Percentiles rank a stretch among this genome's conserved stretches.
Conservation (phyloP, 2,113 vertebrate species). For the Paradisaea rubra region DNA sequence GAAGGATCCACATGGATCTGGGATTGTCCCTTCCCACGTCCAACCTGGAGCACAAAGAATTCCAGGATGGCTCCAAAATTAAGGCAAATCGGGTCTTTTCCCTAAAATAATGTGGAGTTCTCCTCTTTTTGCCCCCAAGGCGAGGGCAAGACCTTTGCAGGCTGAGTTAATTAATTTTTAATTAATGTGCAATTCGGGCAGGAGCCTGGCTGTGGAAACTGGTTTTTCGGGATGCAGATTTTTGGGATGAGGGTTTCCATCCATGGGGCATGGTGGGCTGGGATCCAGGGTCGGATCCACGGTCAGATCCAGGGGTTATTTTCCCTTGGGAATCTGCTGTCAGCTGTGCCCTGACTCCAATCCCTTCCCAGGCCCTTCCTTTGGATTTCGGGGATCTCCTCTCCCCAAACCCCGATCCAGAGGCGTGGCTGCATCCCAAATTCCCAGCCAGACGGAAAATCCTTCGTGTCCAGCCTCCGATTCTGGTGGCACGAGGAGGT, state of each 20-base stretch:
- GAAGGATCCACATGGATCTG: neutral
- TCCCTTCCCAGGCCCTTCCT: neutral
- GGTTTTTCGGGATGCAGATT: neutral
- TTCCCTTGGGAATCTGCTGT: rapidly evolving
- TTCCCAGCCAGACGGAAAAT: neutral
- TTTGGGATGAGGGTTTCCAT: neutral
- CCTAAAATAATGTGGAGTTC: neutral
- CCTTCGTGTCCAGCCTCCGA: rapidly evolving
- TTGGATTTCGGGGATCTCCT: rapidly evolving
- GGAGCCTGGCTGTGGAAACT: neutral
- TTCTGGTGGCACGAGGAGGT: rapidly evolving
- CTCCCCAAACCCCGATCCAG: rapidly evolving
- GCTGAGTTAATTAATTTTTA: neutral
- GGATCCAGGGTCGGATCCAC: rapidly evolving
- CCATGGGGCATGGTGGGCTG: rapidly evolving
- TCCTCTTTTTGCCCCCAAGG: neutral
- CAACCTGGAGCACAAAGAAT: neutral
- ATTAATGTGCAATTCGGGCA: neutral
- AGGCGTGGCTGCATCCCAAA: rapidly evolving
- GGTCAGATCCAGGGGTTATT: rapidly evolving
- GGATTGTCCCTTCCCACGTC: neutral
- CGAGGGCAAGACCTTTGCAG: neutral
- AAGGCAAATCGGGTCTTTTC: neutral
- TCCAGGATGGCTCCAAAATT: neutral
- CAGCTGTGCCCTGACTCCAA: rapidly evolving